Evolutionary conservation across 2,888 invertebrate genomes (phyloP), one percentile per base, ranked within the genome.

Genomic region (Podotricha telesiphe): DNA sequence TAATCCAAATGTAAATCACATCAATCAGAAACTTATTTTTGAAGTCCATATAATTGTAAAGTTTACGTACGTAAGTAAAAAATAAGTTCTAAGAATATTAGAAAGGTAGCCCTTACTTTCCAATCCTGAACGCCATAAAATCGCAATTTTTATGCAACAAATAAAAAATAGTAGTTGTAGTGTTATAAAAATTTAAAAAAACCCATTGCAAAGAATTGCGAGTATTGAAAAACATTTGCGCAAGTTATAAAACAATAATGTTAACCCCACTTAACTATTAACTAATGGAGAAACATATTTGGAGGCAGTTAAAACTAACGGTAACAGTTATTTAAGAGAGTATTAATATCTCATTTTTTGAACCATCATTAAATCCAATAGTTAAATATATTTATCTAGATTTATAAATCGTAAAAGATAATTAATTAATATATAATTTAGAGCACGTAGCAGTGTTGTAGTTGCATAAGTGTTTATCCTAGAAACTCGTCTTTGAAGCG

Each of bases 41-140:
- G 8, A 37, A 28, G 28, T 28, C 2, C 37, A 4, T 6, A 37
- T 2, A 19, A 40, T 20, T 58, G 40, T 58, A 40, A 15, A 20
- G 17, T 58, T 17, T 20, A 34, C 17, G n/a, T 28, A 20, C 0
- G n/a, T 40, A 58, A 6, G 28, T 28, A 66, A 42, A 50, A 66
- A 42, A 50, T 65, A 50, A 67, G 22, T 70, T 64, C 61, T 47
- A 13, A 65, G 58, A 71, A 68, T 28, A 15, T 17, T 63, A 68
- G 68, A 71, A 71, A 71, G 66, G n/a, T 15, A 59, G 59, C 65
- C 71, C 62, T 59, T 64, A 48, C 67, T 71, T 72, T 72, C 71
- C 61, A 69, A 67, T 65, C 37, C 61, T 48, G 50, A 69, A 67
- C 42, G 22, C 34, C 63, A 61, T 55, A 68, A 58, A 69, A 69